Base-by-base conservation (phyloP, 2,113 vertebrate species). In the Pollachius pollachius region DNA sequence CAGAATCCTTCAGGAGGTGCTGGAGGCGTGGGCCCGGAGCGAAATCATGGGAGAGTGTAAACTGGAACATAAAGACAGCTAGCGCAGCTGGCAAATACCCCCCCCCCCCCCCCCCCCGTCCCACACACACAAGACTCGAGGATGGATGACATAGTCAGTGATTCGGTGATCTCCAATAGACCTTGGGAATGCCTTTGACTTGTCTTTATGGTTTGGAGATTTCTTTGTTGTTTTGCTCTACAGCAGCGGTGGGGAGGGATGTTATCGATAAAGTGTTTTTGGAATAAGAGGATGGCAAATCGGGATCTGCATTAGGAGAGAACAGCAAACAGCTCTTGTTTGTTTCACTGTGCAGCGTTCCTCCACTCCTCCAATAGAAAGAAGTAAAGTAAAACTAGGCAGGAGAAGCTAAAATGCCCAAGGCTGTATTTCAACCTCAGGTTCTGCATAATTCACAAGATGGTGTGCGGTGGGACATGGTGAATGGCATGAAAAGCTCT, bases 381-480 rank as follows among this genome's bases (percentile, higher is more conserved):
- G 61, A 76, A 72, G 57, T 59, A 59, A 57, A 70, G 48, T 68
- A 56, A 68, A 52, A 65, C 68, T 76, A 3, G 18, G 79, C 71
- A 73, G 54, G 73, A 70, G 75, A 66, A 79, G 11, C n/a, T 5
- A 21, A 60, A 79, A 57, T 11, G 85, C 85, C 83, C 62, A 75
- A 81, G 85, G 89, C 87, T 82, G 79, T 79, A 82, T 85, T 84
- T 84, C 85, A 60, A 82, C 86, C 76, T 80, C 63, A 80, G 73
- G 79, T 62, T 4, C 66, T 90, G 83, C 83, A 90, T 89, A 84
- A 89, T 90, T 90, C 82, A 89, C 58, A 0, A 81, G 76, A 62
- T 66, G 70, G 71, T 81, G 71, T 76, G 79, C 76, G 59, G 73
- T 81, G 79, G 77, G 80, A 72, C 84, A 85, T 70, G 70, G 83